Evolutionary conservation across 2,797 vertebrate genomes (phyloP).

Genomic region (Periophthalmus magnuspinnatus): DNA sequence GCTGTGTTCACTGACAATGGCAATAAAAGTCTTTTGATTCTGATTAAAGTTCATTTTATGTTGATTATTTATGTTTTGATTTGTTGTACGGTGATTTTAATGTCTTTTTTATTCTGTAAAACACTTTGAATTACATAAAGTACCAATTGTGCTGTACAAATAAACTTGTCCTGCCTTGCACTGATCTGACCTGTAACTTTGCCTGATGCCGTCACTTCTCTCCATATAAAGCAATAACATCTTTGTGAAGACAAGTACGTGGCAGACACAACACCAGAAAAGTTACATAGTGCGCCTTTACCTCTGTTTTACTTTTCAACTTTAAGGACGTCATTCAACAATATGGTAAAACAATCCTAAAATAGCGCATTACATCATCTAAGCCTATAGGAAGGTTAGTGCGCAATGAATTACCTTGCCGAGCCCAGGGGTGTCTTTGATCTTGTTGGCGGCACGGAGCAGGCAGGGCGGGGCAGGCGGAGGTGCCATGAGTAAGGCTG

Average conservation of each 20-base stretch:
- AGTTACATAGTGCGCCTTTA: neutral
- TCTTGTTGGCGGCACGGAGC: conserved; percentile 91
- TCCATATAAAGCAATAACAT: neutral
- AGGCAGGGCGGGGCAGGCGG: conserved; percentile 95
- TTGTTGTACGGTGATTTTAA: too few relatives aligned
- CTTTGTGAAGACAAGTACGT: neutral
- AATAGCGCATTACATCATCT: neutral
- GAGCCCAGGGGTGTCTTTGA: conserved; percentile 94
- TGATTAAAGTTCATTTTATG: too few relatives aligned
- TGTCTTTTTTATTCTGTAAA: too few relatives aligned
- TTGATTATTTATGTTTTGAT: too few relatives aligned
- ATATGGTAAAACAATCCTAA: neutral
- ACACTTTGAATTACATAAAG: too few relatives aligned
- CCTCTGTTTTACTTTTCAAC: neutral
- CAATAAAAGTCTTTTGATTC: too few relatives aligned
- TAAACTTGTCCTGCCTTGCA: neutral
- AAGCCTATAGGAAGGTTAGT: too few relatives aligned
- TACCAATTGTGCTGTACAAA: too few relatives aligned
- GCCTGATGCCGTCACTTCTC: neutral
- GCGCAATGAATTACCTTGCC: conserved; percentile 88
- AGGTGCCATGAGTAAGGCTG: conserved; percentile 85
- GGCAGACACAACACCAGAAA: neutral
- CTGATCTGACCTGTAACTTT: neutral
- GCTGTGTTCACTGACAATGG: too few relatives aligned
- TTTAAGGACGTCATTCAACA: neutral